Conservation (phyloP, 2,797 vertebrate species). For the Onychomys leucogaster region DNA sequence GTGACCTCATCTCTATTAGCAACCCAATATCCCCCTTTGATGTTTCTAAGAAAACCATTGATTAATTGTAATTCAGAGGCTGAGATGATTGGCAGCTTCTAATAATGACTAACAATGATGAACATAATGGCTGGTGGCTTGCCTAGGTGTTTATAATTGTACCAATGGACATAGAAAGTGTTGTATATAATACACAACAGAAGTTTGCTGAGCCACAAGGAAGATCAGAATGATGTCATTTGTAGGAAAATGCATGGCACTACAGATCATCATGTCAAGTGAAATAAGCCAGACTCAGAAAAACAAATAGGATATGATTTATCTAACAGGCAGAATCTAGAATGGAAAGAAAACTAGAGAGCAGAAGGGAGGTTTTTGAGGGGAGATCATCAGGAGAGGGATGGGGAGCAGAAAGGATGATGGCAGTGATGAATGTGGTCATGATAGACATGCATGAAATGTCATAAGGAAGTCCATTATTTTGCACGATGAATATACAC, state of each 20-base stretch:
- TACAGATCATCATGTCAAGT: not conserved
- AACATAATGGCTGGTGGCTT: not conserved
- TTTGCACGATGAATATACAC: not conserved
- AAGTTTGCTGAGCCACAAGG: not conserved
- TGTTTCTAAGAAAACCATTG: not conserved
- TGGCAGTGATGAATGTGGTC: accelerated
- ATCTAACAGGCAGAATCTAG: not conserved
- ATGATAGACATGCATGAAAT: not conserved
- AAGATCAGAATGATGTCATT: not conserved
- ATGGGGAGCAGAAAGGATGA: too few relatives aligned
- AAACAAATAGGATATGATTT: not conserved
- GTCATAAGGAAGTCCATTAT: not conserved
- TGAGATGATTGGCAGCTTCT: not conserved
- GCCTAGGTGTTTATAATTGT: not conserved
- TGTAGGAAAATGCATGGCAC: not conserved
- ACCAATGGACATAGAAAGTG: not conserved
- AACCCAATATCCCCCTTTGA: not conserved
- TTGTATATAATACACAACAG: too few relatives aligned
- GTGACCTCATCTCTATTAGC: not conserved
- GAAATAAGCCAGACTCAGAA: not conserved
- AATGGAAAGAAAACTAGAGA: not conserved
- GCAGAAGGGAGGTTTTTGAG: not conserved
- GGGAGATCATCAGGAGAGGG: not conserved
- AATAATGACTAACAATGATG: not conserved
- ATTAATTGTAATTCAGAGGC: not conserved